Evolutionary conservation across 2,797 vertebrate genomes (phyloP).

Genomic region (Nyctibius grandis): DNA sequence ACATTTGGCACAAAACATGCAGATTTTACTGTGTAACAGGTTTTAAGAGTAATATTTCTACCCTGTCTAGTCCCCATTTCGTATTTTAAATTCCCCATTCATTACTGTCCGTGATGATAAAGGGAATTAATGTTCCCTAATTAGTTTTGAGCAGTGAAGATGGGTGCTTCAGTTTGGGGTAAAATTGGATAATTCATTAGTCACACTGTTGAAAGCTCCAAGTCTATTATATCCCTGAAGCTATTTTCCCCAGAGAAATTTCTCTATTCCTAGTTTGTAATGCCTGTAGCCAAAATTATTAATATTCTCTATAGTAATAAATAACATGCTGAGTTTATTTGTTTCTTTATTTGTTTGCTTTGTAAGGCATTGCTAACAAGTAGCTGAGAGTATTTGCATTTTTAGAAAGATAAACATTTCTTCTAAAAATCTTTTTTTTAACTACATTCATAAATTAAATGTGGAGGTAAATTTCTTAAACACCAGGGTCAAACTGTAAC

Average conservation of each 20-base stretch:
- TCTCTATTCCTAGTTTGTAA: neutral
- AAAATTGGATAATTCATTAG: slow-evolving; percentile 31
- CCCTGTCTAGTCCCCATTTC: neutral
- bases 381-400: neutral
- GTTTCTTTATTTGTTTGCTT: neutral
- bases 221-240: neutral
- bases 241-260: slow-evolving; percentile 9
- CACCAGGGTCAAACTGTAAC: neutral
- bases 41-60: neutral
- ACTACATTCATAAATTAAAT: neutral
- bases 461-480: neutral
- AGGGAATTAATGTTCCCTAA: neutral
- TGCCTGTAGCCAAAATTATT: neutral
- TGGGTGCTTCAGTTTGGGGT: neutral
- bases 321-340: neutral
- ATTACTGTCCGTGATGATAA: neutral
- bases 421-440: neutral
- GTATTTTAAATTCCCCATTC: neutral
- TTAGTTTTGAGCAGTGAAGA: neutral
- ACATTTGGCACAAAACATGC: neutral
- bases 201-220: neutral
- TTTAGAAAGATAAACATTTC: neutral
- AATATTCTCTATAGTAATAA: neutral
- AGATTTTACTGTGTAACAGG: neutral
- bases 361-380: neutral